Conservation (phyloP, 2,888 invertebrate species). For the Nephrotoma appendiculata region DNA sequence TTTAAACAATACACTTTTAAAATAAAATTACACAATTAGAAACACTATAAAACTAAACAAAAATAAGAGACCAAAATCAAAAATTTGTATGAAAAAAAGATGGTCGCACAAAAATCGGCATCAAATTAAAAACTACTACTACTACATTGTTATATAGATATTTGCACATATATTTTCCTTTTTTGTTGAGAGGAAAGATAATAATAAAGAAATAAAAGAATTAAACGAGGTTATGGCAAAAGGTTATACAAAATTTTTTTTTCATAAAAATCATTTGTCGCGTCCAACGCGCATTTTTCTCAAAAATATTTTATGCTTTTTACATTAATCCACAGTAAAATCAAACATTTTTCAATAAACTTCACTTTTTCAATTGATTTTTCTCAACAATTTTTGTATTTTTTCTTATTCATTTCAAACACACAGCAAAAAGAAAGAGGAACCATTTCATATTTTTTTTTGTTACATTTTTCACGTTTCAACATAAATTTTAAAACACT, state of each 20-base stretch:
- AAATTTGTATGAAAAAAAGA: not conserved
- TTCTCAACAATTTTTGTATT: not conserved
- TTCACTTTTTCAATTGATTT: slow-evolving; percentile 1
- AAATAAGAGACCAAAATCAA: not conserved
- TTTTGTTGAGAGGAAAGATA: slow-evolving; percentile 3
- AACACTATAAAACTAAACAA: not conserved
- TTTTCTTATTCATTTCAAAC: not conserved
- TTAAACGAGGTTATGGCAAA: slow-evolving; percentile 7
- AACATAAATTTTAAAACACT: not conserved
- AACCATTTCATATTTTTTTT: not conserved
- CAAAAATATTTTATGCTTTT: not conserved
- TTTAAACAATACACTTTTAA: not conserved
- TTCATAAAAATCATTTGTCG: not conserved
- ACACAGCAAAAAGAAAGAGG: not conserved
- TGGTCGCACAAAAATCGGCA: slow-evolving; percentile 5
- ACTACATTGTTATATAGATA: slow-evolving; percentile 5
- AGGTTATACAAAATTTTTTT: slow-evolving; percentile 1
- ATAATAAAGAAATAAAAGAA: slow-evolving; percentile 1
- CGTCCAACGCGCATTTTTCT: slow-evolving; percentile 3
- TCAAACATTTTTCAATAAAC: not conserved
- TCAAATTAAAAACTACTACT: slow-evolving; percentile 3
- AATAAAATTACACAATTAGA: not conserved
- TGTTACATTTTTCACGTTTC: not conserved
- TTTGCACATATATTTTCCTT: slow-evolving; percentile 5
- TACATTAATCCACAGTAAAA: not conserved